Evolutionary conservation across 2,797 vertebrate species (phyloP), one percentile per base, ranked within the genome.

Genomic region (Sebastes alutus): DNA sequence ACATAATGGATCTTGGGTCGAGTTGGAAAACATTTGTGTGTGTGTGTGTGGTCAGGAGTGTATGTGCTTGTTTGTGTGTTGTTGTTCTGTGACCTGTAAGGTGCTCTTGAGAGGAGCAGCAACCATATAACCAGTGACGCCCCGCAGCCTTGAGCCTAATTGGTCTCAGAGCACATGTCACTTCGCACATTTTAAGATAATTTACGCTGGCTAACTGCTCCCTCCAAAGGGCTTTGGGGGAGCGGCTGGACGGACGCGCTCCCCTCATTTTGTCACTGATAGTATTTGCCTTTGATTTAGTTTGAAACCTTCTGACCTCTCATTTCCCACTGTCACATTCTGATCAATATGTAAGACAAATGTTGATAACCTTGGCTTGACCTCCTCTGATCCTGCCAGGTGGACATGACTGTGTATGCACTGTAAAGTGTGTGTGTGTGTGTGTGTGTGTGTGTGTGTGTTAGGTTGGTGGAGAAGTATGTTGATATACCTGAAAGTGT

Each of bases 331-430:
- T 22, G 54, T 81, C 76, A 87, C 82, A 54, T 80, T 90, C 74
- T 87, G 88, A 95, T 95, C 94, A 93, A 94, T 94, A 91, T 77
- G 75, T 82, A 83, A 93, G 89, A 93, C 87, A 93, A 92, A 93
- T 91, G 90, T 88, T 83, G 77, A 80, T 87, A 85, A 91, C 92
- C 91, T 90, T 83, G 75, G 59, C 22, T 55, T 89, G 87, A 90
- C 88, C 90, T 79, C 55, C 68, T 75, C 49, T 61, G 67, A 78
- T 86, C 67, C 60, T 35, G 61, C 75, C 58, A 77, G 59, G 42
- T 66, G 46, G 62, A 77, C 32, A 61, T 33, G 38, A 22, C 54
- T 59, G 42, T 33, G 32, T 33, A 33, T 71, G 3, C 23, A 6
- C 30, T 73, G 33, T 27, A 59, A 38, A 46, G 23, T 61, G 25